Percentiles rank a stretch among this genome's conserved stretches.
Evolutionary conservation across 2,113 vertebrate genomes (phyloP).

Genomic region (Jacana jacana): DNA sequence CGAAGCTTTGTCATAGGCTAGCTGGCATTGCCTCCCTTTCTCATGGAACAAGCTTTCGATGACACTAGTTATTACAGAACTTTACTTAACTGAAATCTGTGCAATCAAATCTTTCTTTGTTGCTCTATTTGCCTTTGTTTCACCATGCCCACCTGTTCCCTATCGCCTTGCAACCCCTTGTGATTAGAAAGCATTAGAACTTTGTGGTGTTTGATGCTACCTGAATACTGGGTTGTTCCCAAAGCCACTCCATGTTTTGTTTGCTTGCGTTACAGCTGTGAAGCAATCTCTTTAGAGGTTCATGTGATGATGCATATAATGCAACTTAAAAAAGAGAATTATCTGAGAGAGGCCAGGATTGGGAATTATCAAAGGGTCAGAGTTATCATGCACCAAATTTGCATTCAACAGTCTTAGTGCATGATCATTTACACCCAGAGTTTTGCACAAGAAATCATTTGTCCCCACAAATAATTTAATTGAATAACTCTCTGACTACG

Average conservation of each 20-base stretch:
- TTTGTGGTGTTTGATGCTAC: slow-evolving; percentile 16
- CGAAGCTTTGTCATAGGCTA: slow-evolving; percentile 28
- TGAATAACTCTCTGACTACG: neutral
- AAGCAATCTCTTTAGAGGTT: slow-evolving; percentile 11
- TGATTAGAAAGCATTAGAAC: slow-evolving; percentile 44
- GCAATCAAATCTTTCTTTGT: slow-evolving; percentile 21
- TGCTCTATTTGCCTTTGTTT: slow-evolving; percentile 20
- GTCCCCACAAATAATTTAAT: neutral
- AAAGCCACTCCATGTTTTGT: slow-evolving; percentile 4
- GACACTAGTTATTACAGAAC: neutral
- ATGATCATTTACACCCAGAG: neutral
- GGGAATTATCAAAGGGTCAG: slow-evolving; percentile 23
- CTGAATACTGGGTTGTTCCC: slow-evolving; percentile 31
- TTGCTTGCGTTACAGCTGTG: slow-evolving; percentile 15
- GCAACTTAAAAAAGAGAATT: neutral
- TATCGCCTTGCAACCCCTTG: slow-evolving; percentile 14
- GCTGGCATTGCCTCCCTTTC: slow-evolving; percentile 55
- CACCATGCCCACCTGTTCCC: slow-evolving; percentile 20
- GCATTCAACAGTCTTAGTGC: slow-evolving; percentile 11
- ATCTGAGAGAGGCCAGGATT: slow-evolving; percentile 38
- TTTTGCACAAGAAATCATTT: slow-evolving; percentile 33
- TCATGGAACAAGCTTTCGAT: neutral
- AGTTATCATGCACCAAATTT: neutral
- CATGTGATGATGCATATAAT: neutral
- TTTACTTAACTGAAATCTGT: slow-evolving; percentile 17